Percentiles rank a stretch among this genome's conserved stretches.
Conservation (phyloP, 2,888 invertebrate genomes). For the Pristionchus fissidentatus region DNA sequence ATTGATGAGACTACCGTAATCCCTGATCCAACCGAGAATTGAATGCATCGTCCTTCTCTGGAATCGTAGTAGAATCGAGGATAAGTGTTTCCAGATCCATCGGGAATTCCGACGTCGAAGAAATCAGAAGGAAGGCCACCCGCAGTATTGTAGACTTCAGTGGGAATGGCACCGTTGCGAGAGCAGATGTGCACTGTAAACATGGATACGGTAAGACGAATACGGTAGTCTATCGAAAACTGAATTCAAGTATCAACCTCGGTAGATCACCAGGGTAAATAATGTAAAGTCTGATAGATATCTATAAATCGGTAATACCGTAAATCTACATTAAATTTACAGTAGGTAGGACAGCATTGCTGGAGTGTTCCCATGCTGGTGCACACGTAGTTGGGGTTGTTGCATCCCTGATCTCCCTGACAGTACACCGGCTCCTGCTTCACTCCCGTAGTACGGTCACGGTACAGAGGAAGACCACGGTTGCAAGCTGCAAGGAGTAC, state of each 20-base stretch:
- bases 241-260: not conserved
- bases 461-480: slow-evolving; percentile 74
- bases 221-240: not conserved
- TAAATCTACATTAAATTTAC: slow-evolving; percentile 54
- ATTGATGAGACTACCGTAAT: not conserved
- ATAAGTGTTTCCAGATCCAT: slow-evolving; percentile 71
- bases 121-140: slow-evolving; percentile 74
- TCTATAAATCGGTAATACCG: not conserved
- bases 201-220: no score
- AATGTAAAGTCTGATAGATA: not conserved
- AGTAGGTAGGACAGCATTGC: slow-evolving; percentile 74
- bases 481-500: slow-evolving; percentile 68
- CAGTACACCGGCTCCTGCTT: slow-evolving; percentile 71
- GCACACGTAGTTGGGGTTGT: slow-evolving; percentile 74
- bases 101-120: slow-evolving; percentile 74
- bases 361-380: slow-evolving; percentile 75
- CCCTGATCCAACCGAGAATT: slow-evolving; percentile 65
- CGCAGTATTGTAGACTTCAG: slow-evolving; percentile 75
- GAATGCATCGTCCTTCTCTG: slow-evolving; percentile 73
- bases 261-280: not conserved
- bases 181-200: slow-evolving; percentile 72
- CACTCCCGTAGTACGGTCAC: slow-evolving; percentile 73
- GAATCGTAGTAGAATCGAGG: slow-evolving; percentile 74
- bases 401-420: slow-evolving; percentile 66
- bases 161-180: slow-evolving; percentile 73